Evolutionary conservation across 2,888 invertebrate species (phyloP).

Genomic region (Drosophila quinaria): DNA sequence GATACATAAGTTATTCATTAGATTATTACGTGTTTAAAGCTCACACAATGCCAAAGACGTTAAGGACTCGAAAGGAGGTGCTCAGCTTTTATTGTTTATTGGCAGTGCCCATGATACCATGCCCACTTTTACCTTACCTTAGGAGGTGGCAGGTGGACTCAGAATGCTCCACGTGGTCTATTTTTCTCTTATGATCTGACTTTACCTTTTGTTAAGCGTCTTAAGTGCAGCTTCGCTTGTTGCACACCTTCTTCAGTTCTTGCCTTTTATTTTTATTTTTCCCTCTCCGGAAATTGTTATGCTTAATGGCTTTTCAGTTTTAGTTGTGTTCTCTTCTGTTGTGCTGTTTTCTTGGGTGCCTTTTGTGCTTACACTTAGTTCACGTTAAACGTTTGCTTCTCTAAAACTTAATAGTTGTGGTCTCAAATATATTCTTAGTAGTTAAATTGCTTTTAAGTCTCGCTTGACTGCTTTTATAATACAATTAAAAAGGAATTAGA

Average conservation of each 20-base stretch:
- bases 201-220: constrained; percentile 66
- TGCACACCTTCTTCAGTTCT: constrained; percentile 57
- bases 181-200: constrained; percentile 39
- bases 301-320: constrained; percentile 66
- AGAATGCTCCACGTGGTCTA: constrained; percentile 9
- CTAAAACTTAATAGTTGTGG: constrained; percentile 59
- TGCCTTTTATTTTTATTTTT: constrained; percentile 29
- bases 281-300: constrained; percentile 75
- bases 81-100: constrained; percentile 72
- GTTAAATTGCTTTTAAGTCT: constrained; percentile 20
- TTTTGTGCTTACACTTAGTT: constrained; percentile 15
- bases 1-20: constrained; percentile 71
- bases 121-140: constrained; percentile 9
- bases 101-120: constrained; percentile 51
- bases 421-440: constrained; percentile 17
- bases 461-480: constrained; percentile 25
- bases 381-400: constrained; percentile 32
- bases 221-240: constrained; percentile 71
- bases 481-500: constrained; percentile 22
- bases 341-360: constrained; percentile 11
- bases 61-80: constrained; percentile 50
- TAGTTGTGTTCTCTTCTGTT: constrained; percentile 21
- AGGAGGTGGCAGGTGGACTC: neutral
- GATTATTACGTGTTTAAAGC: constrained; percentile 79
- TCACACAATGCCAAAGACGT: constrained; percentile 54